Evolutionary conservation across 2,113 vertebrate species (phyloP), one percentile per base, ranked within the genome.

Genomic region (Heteronetta atricapilla): DNA sequence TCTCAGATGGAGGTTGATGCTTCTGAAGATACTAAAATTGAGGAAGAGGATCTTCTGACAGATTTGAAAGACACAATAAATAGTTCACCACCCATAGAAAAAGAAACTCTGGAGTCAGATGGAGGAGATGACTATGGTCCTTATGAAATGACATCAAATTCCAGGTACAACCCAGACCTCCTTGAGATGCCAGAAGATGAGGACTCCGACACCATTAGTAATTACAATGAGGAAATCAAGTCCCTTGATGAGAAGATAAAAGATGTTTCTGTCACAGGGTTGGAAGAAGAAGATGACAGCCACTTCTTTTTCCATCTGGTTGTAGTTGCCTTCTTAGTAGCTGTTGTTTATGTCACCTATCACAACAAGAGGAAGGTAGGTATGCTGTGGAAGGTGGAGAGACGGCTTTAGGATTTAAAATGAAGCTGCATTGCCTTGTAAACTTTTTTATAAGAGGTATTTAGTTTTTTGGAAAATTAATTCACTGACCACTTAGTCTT

Each of bases 311-410:
- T 99, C 68, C 99, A 99, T 76, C 98, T 99, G 90, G 98, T 99
- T 82, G 95, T 99, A 91, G 98, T 99, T 97, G 99, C 98, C 68
- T 98, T 99, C 97, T 98, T 99, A 96, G 98, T 99, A 94, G 99
- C 99, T 88, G 94, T 99, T 53, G 94, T 98, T 86, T 99, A 99
- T 79, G 98, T 99, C 93, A 98, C 98, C 33, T 99, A 99, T 95
- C 99, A 99, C 98, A 99, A 99, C 96, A 99, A 99, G 98, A 99
- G 99, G 88, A 99, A 99, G 99, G 99, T 99, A 96, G 75, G 98
- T 93, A 6, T 36, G 46, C 69, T 87, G 23, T 22, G 50, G 58
- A 69, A 42, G 46, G 25, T 5, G 42, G 12, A 59, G 56, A 33
- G 62, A 21, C 8, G 55, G 14, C 36, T 72, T 33, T 3, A 53